Conservation (phyloP, 2,888 invertebrate genomes). For the Drosophila paucipuncta region DNA sequence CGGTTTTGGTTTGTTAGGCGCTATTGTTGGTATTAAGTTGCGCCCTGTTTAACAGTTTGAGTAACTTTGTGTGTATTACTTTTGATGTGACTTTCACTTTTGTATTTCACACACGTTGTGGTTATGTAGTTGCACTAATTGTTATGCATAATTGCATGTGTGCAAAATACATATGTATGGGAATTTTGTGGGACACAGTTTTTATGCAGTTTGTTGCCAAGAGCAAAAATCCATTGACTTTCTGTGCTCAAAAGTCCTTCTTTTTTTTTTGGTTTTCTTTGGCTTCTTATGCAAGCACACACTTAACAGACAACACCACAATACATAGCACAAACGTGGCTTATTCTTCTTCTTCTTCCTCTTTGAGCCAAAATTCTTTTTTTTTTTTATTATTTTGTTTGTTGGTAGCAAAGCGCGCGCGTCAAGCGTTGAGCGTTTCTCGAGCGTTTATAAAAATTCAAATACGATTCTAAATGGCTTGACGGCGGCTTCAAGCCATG, state of each 20-base stretch:
- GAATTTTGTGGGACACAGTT: conserved; percentile 39
- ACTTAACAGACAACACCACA: neutral
- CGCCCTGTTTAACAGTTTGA: conserved; percentile 57
- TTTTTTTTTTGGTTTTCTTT: neutral
- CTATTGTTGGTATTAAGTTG: conserved; percentile 50
- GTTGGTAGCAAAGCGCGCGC: conserved; percentile 63
- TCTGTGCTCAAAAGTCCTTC: conserved; percentile 47
- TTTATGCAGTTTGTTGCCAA: neutral
- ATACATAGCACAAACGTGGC: conserved; percentile 36
- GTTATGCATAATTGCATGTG: conserved; percentile 1
- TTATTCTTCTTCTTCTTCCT: conserved; percentile 13
- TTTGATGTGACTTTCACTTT: conserved; percentile 63
- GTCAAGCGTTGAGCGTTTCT: conserved; percentile 77
- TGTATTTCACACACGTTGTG: conserved; percentile 29
- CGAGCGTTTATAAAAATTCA: conserved; percentile 84
- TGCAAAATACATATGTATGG: conserved; percentile 1
- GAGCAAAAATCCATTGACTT: conserved; percentile 34
- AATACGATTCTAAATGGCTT: conserved; percentile 81
- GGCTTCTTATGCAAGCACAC: conserved; percentile 24
- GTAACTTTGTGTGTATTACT: conserved; percentile 35
- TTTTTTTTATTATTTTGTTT: conserved; percentile 18
- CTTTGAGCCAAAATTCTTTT: conserved; percentile 11
- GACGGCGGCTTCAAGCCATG: conserved; percentile 47
- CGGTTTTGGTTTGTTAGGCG: conserved; percentile 54
- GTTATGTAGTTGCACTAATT: conserved; percentile 49